A percentile compares a stretch with the other conserved stretches of the same genome.
Evolutionary conservation across 2,113 vertebrate genomes (phyloP).

Genomic region (Nesoenas mayeri): DNA sequence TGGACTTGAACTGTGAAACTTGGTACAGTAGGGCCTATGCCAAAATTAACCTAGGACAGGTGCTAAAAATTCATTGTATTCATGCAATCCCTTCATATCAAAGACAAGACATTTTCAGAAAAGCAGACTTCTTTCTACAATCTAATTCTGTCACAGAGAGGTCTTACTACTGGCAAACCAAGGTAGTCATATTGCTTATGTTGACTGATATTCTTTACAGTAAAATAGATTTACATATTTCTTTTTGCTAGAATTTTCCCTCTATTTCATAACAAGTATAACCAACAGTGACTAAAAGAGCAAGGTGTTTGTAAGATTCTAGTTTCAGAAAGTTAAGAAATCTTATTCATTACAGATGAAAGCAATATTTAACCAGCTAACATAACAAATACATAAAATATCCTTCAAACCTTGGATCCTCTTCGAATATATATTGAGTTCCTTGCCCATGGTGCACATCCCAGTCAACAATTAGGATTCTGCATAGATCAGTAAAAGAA

Average conservation of each 20-base stretch:
- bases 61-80: background rate
- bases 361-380: background rate
- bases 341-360: background rate
- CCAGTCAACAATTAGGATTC: slow-evolving; percentile 96
- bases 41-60: background rate
- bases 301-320: background rate
- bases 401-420: slow-evolving; percentile 84
- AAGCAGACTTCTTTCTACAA: background rate
- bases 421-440: slow-evolving; percentile 89
- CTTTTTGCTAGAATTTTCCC: background rate
- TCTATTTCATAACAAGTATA: background rate
- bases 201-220: background rate
- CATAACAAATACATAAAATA: background rate
- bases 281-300: background rate
- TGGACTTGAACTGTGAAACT: background rate
- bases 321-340: background rate
- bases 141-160: background rate
- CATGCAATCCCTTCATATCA: background rate
- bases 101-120: background rate
- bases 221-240: background rate
- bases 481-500: slow-evolving; percentile 59
- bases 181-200: background rate
- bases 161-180: background rate
- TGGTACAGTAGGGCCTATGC: background rate
- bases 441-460: slow-evolving; percentile 96